Evolutionary conservation across 2,113 vertebrate genomes (phyloP), one percentile per base, ranked within the genome.

Genomic region (Hiodon tergisus): DNA sequence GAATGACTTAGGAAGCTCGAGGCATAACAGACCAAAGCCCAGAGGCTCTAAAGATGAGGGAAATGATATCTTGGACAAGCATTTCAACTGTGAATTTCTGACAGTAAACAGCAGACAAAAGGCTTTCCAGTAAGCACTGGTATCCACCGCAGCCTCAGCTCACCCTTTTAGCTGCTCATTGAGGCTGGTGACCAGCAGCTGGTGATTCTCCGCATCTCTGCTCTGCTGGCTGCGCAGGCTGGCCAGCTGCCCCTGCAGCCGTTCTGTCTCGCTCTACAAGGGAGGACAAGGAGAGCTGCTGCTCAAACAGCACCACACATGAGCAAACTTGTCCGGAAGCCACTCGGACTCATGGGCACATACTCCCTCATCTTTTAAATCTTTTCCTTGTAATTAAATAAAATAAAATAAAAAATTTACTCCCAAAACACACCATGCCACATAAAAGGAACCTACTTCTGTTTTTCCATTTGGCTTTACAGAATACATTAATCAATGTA

Each of bases 111-210:
- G 10, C n/a, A 66, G 31, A 31, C 31, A 31, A 2, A 31, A 31
- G 31, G 31, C 31, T 31, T 2, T 2, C 31, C 31, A 31, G 31
- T 31, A 31, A 31, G 31, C 31, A 31, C 31, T n/a, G n/a, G 4
- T 7, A 3, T 6, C 17, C 2, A 46, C 10, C 31, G 17, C 16
- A 8, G 54, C 8, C 8, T 75, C n/a, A 0, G 0, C 73, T 88
- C 84, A 96, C 95, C 94, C 92, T 87, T 88, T 93, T 8, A 96
- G 91, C 77, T 95, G 92, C 5, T 95, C 91, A 50, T 91, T 95
- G 71, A 96, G 87, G 71, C 86, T 88, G 68, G 86, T 87, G 46
- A 95, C 83, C 53, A 94, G 80, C 53, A 93, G 81, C 31, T 94
- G 93, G 69, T 94, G 90, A 63, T 94, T 95, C 81, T 96, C 95